Percentiles rank a stretch among this genome's conserved stretches.
These are phyloP conservation scores for Druon quercuslanigerum DNA, from an alignment of 1,140 invertebrate species.

Conservation along the genomic window DNA sequence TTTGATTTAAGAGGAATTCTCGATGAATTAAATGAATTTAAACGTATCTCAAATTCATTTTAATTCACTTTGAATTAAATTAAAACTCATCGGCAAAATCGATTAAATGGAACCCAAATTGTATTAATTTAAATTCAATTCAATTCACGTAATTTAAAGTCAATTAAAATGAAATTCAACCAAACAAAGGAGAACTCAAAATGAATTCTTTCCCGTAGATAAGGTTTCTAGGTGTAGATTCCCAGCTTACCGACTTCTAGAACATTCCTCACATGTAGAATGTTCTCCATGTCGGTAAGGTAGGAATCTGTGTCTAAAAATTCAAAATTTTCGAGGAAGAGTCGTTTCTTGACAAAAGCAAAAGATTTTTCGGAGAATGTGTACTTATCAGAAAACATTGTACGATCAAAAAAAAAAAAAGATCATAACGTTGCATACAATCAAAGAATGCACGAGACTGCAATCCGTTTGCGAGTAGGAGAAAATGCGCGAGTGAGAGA, in stretches of 20 bases:
- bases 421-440: constrained; percentile 61
- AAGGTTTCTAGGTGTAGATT: not conserved
- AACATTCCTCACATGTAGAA: too few relatives aligned
- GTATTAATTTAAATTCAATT: too few relatives aligned
- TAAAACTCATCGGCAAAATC: too few relatives aligned
- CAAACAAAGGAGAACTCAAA: not conserved
- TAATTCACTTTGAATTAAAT: too few relatives aligned
- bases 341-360: constrained; percentile 1
- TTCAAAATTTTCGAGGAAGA: not conserved
- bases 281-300: too few relatives aligned
- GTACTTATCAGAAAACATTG: constrained; percentile 54
- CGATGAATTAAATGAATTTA: too few relatives aligned
- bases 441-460: constrained; percentile 56
- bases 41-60: too few relatives aligned
- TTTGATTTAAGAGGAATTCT: too few relatives aligned
- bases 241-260: too few relatives aligned
- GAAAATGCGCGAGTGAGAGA: constrained; percentile 37
- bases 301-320: not conserved
- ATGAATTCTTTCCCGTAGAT: not conserved
- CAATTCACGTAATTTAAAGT: too few relatives aligned
- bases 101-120: too few relatives aligned
- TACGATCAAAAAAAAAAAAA: constrained; percentile 45
- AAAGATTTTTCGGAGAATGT: constrained; percentile 30
- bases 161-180: not conserved
- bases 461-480: constrained; percentile 27